Conservation (phyloP, 1,140 invertebrate genomes). For the Heliothis virescens region DNA sequence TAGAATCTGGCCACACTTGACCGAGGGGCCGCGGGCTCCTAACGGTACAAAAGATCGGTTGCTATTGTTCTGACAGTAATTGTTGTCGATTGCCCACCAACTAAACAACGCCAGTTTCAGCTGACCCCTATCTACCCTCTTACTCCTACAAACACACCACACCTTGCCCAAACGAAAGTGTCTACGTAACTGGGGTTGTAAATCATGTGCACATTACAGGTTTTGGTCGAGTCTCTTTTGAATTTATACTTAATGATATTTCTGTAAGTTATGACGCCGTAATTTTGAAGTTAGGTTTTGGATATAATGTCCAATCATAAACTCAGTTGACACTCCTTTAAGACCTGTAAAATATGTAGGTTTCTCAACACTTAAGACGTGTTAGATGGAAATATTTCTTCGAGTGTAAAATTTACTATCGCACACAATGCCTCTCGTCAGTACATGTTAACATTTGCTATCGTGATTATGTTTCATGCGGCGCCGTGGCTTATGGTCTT, state of each 20-base stretch:
- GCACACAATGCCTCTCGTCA: background rate
- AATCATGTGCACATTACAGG: slow-evolving; percentile 37
- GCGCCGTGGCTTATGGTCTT: background rate
- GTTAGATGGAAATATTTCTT: background rate
- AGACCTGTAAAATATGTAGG: background rate
- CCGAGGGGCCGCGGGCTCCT: slow-evolving; percentile 52
- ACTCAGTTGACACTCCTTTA: slow-evolving; percentile 1
- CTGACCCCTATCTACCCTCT: slow-evolving; percentile 28
- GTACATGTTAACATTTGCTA: background rate
- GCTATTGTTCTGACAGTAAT: slow-evolving; percentile 70
- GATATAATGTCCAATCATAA: slow-evolving; percentile 16
- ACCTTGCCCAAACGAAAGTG: slow-evolving; percentile 8
- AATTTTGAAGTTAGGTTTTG: slow-evolving; percentile 18
- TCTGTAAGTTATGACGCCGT: slow-evolving; percentile 16
- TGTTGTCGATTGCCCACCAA: slow-evolving; percentile 63
- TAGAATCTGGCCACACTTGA: slow-evolving; percentile 27
- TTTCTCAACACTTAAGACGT: background rate
- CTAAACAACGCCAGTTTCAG: slow-evolving; percentile 49
- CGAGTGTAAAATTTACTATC: background rate
- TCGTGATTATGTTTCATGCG: background rate
- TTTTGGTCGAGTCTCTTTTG: slow-evolving; percentile 4
- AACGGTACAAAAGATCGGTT: slow-evolving; percentile 66
- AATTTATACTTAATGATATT: slow-evolving; percentile 26
- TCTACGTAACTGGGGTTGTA: slow-evolving; percentile 10
- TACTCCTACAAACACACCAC: background rate